phyloP scores from a whole-genome alignment of 2,888 invertebrate genomes.

The Euclidia mi region DNA sequence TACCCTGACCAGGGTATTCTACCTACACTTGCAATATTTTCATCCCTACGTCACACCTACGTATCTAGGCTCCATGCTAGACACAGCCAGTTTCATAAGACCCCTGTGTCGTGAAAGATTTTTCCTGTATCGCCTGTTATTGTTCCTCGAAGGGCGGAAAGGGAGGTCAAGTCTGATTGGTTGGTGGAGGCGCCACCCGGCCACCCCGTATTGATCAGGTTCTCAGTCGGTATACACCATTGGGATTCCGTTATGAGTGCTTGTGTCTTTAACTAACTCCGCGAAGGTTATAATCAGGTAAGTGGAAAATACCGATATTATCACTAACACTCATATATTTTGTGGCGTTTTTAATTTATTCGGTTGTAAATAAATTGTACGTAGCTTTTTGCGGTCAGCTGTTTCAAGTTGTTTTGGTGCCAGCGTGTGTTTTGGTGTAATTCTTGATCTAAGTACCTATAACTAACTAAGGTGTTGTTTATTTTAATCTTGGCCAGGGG shows the following conservation, averaged over 20 bases:
- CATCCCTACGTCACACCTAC: constrained; percentile 42
- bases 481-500: too few relatives aligned
- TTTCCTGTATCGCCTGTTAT: constrained; percentile 14
- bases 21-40: constrained; percentile 28
- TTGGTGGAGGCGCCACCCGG: constrained; percentile 58
- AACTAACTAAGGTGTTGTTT: too few relatives aligned
- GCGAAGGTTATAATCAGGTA: constrained; percentile 46
- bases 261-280: constrained; percentile 44
- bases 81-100: constrained; percentile 54
- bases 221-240: constrained; percentile 65
- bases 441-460: too few relatives aligned
- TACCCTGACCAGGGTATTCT: neutral
- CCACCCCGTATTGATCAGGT: constrained; percentile 76
- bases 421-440: too few relatives aligned
- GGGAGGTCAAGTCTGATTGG: constrained; percentile 43
- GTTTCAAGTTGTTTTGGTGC: too few relatives aligned
- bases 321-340: neutral
- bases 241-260: constrained; percentile 49
- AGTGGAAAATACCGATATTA: constrained; percentile 21
- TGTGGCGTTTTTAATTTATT: neutral
- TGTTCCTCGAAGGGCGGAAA: constrained; percentile 23
- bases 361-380: neutral
- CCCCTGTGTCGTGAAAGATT: constrained; percentile 32
- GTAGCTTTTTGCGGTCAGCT: neutral
- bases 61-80: constrained; percentile 52